Conservation (phyloP, 2,888 invertebrate species). For the Philonicus albiceps region DNA sequence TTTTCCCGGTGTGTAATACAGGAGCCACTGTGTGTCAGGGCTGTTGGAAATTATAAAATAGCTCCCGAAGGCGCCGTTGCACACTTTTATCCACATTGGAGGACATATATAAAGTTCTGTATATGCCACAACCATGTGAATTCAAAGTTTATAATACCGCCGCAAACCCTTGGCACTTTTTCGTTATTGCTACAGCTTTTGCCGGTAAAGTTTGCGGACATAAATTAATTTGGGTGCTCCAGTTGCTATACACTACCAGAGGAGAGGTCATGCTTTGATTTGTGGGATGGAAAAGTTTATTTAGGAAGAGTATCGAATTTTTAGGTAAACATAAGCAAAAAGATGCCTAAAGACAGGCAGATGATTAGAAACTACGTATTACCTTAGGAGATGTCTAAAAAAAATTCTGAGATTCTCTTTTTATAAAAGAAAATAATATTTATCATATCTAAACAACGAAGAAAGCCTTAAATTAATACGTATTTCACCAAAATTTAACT, state of each 20-base stretch:
- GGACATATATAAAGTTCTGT: constrained; percentile 28
- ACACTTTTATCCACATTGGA: constrained; percentile 38
- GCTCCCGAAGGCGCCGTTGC: constrained; percentile 41
- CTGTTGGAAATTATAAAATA: constrained; percentile 24
- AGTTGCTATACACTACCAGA: constrained; percentile 35
- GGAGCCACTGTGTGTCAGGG: not conserved
- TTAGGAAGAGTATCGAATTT: constrained; percentile 23
- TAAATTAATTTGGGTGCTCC: constrained; percentile 47
- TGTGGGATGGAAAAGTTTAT: constrained; percentile 46
- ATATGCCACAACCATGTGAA: constrained; percentile 28
- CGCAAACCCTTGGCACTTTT: constrained; percentile 36
- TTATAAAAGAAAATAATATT: not conserved
- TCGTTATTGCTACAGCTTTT: constrained; percentile 45
- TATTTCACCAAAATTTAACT: too few relatives aligned
- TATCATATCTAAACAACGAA: too few relatives aligned
- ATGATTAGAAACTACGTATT: not conserved
- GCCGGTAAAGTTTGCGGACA: constrained; percentile 47
- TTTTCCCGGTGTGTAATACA: constrained; percentile 16
- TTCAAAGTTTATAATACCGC: constrained; percentile 38
- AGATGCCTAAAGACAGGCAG: not conserved
- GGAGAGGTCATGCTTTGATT: constrained; percentile 46
- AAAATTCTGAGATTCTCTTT: too few relatives aligned
- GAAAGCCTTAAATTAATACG: too few relatives aligned
- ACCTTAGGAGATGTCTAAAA: not conserved
- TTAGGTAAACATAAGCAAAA: not conserved